Percentiles rank a stretch among this genome's conserved stretches.
Conservation (phyloP, 2,113 vertebrate genomes). For the Leucosticte australis region DNA sequence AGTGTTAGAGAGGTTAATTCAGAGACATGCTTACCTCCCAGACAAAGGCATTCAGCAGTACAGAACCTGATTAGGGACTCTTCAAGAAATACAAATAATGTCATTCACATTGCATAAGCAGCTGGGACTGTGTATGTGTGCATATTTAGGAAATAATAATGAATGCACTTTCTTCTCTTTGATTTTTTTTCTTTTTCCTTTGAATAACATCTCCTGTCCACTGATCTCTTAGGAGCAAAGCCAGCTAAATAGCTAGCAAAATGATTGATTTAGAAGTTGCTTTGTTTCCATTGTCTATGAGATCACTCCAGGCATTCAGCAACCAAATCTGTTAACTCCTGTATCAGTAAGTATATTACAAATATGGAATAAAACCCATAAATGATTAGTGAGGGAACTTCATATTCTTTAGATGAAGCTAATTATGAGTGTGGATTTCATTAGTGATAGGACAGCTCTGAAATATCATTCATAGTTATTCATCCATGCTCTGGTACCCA, state of each 20-base stretch:
- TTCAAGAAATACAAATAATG: conserved; percentile 37
- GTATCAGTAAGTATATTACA: conserved; percentile 25
- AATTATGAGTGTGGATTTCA: conserved; percentile 64
- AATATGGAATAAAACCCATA: conserved; percentile 46
- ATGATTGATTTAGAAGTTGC: conserved; percentile 61
- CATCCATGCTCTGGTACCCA: conserved; percentile 29
- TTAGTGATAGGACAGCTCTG: conserved; percentile 53
- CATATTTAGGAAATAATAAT: background rate
- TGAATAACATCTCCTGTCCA: conserved; percentile 29
- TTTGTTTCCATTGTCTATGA: conserved; percentile 54
- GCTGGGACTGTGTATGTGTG: background rate
- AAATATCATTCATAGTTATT: conserved; percentile 44
- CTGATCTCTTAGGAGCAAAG: conserved; percentile 32
- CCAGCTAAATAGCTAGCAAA: conserved; percentile 24
- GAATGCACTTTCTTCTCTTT: background rate
- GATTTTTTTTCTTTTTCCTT: background rate
- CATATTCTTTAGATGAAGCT: conserved; percentile 41
- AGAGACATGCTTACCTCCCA: background rate
- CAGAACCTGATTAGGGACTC: conserved; percentile 10
- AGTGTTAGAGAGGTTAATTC: conserved; percentile 39
- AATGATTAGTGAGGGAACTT: conserved; percentile 39
- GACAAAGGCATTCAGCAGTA: conserved; percentile 23
- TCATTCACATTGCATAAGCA: conserved; percentile 11
- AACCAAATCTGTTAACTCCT: conserved; percentile 53
- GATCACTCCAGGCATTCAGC: conserved; percentile 37